Base-by-base conservation (phyloP, 2,888 invertebrate species). In the Chromoteleia sp. region DNA sequence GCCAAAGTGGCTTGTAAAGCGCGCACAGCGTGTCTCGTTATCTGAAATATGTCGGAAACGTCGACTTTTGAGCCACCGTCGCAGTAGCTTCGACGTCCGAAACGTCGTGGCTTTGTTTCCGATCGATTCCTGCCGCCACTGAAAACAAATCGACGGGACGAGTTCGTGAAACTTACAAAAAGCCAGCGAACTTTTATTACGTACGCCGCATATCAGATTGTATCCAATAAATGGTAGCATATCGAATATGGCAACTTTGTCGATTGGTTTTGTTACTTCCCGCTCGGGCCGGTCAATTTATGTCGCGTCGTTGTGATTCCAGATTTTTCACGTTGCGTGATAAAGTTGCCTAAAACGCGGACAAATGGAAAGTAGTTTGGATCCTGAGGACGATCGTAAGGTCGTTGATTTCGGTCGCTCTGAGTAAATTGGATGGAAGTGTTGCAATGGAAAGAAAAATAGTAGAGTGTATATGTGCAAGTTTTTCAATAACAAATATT, bases 11-110 rank as follows among this genome's bases (percentile, higher is more conserved):
- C 67, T 79, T 67, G 59, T 56, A 71, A 67, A 67, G 71, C 45
- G 45, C 45, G 48, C 68, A n/a, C n/a, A 14, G 10, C 41, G 43
- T 39, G 70, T 76, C 61, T 75, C 50, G 56, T 80, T 80, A 67
- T 63, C 48, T 65, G 58, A 68, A 80, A 80, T 63, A 77, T 17
- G 63, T 74, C 56, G 39, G n/a, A 58, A 76, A 71, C 36, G 50
- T 36, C 45, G 45, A 70, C 43, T 81, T 70, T 61, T 80, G 41
- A 63, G n/a, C n/a, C n/a, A n/a, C n/a, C n/a, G n/a, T n/a, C n/a
- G n/a, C n/a, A n/a, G n/a, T n/a, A 39, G 54, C 48, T 63, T 12
- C 19, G 14, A 19, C 30, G 54, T 50, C 50, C 58, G 14, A 43
- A 52, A 33, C 21, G 21, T 12, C 6, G 33, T 14, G 45, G 45